Conservation (phyloP, 1,140 invertebrate species). For the Drosophila teissieri region DNA sequence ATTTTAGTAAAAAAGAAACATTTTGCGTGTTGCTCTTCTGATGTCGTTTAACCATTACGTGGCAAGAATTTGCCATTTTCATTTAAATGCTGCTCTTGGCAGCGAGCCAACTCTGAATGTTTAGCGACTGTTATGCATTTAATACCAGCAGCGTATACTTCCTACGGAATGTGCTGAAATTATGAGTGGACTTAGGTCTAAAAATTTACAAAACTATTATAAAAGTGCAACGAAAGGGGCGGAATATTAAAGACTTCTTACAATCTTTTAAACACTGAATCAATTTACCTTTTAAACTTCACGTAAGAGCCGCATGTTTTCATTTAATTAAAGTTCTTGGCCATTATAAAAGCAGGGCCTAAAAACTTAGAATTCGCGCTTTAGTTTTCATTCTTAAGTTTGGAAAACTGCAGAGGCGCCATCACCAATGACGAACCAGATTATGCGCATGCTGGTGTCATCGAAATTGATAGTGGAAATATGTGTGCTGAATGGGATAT, state of each 20-base stretch:
- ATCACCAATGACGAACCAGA: not conserved
- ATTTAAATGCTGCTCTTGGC: conserved; percentile 19
- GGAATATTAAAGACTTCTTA: not conserved
- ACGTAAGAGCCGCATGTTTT: too few relatives aligned
- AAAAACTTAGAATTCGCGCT: too few relatives aligned
- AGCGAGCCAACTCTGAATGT: conserved; percentile 11
- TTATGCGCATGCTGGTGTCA: conserved; percentile 5
- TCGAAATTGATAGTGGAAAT: conserved; percentile 36
- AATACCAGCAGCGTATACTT: not conserved
- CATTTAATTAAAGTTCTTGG: too few relatives aligned
- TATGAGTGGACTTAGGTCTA: conserved; percentile 3
- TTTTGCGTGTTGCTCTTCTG: conserved; percentile 23
- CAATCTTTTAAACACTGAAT: too few relatives aligned
- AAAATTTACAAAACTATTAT: not conserved
- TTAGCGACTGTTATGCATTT: conserved; percentile 19
- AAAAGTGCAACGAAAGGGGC: too few relatives aligned
- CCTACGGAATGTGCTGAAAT: conserved; percentile 5
- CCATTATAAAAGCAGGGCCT: too few relatives aligned
- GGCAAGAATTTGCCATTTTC: conserved; percentile 21
- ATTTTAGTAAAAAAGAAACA: conserved; percentile 9
- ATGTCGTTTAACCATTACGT: conserved; percentile 32
- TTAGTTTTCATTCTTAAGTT: too few relatives aligned
- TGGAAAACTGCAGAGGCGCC: not conserved
- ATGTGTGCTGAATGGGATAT: conserved; percentile 38
- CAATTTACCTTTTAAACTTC: too few relatives aligned